A percentile compares a stretch with the other conserved stretches of the same genome.
phyloP scores from a whole-genome alignment of 2,888 invertebrate genomes.

The Drosophila pegasa region DNA sequence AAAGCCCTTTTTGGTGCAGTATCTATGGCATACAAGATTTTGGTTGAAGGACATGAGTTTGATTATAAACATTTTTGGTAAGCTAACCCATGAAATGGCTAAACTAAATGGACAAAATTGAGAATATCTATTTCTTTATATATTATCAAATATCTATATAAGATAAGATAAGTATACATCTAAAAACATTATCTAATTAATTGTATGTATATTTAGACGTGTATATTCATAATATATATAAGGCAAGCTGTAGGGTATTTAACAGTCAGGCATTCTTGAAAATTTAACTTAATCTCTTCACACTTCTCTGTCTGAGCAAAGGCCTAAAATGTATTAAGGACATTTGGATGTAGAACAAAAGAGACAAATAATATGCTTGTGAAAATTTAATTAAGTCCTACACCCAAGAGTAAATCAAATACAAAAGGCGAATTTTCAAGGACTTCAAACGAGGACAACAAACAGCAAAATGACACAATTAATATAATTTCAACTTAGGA shows the following conservation, averaged over 20 bases:
- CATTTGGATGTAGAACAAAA: background rate
- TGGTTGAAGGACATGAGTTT: too few species aligned
- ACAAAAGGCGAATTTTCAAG: background rate
- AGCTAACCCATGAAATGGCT: too few species aligned
- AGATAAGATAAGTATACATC: background rate
- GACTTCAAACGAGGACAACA: background rate
- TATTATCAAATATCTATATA: background rate
- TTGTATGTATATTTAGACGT: background rate
- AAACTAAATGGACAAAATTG: background rate
- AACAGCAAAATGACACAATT: background rate
- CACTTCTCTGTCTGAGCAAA: background rate
- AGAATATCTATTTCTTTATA: background rate
- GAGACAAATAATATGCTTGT: background rate
- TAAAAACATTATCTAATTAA: background rate
- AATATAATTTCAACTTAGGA: background rate
- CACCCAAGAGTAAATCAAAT: background rate
- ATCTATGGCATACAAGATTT: background rate
- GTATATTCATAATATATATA: background rate
- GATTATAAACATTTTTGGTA: too few species aligned
- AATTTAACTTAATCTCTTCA: background rate
- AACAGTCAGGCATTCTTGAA: background rate
- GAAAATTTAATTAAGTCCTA: background rate
- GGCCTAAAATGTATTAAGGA: background rate
- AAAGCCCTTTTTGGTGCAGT: too few species aligned
- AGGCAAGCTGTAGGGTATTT: background rate